Evolutionary conservation across 2,888 invertebrate genomes (phyloP).

Genomic region (Ophion ventricosus): DNA sequence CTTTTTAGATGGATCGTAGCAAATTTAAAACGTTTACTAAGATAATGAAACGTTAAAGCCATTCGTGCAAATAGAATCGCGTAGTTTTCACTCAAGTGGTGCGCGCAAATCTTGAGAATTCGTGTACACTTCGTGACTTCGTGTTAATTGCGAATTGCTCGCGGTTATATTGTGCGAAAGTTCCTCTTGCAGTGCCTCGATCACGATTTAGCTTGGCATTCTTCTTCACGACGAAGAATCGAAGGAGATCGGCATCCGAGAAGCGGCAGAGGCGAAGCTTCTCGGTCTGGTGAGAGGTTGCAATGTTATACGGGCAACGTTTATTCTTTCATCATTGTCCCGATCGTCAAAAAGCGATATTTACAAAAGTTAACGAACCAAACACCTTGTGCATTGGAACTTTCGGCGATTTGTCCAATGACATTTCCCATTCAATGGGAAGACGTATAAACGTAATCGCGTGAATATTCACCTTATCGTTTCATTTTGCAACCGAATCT

Average conservation of each 20-base stretch:
- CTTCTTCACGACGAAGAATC: constrained; percentile 46
- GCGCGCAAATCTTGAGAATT: constrained; percentile 44
- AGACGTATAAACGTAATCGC: neutral
- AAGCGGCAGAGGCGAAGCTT: constrained; percentile 2
- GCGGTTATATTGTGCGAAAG: constrained; percentile 38
- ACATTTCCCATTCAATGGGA: neutral
- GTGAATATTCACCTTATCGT: constrained; percentile 8
- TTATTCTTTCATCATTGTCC: neutral
- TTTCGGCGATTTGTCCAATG: neutral
- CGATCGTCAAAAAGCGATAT: too few relatives aligned
- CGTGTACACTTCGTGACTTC: constrained; percentile 63
- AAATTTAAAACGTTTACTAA: neutral
- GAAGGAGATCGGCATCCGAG: constrained; percentile 49
- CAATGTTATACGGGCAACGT: constrained; percentile 23
- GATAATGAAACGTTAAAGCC: constrained; percentile 9
- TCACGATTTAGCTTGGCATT: constrained; percentile 46
- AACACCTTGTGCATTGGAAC: too few relatives aligned
- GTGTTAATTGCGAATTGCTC: constrained; percentile 68
- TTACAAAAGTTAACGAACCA: too few relatives aligned
- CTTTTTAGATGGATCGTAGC: neutral
- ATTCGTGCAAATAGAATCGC: constrained; percentile 14
- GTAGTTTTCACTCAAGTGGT: constrained; percentile 38
- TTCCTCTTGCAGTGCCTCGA: constrained; percentile 35
- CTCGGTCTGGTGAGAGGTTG: constrained; percentile 11
- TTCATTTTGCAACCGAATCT: constrained; percentile 50